phyloP scores from a whole-genome alignment of 2,797 vertebrate species.

The Myotis vivesi region DNA sequence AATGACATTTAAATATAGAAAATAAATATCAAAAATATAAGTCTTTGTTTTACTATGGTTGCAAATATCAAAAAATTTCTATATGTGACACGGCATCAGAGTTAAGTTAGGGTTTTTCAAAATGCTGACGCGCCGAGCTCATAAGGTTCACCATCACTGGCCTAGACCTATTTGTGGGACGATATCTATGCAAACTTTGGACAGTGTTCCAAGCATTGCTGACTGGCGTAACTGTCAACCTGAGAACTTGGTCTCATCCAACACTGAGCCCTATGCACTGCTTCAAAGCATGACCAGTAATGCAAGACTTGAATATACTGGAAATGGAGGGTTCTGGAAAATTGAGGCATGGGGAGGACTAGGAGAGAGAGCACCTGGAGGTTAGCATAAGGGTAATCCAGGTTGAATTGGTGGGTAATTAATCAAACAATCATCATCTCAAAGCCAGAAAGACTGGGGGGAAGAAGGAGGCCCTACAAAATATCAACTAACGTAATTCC shows the following conservation, averaged over 20 bases:
- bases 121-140: too few relatives aligned
- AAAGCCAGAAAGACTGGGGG: not conserved
- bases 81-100: too few relatives aligned
- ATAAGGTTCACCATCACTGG: too few relatives aligned
- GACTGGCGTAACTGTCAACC: not conserved
- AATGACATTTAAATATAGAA: too few relatives aligned
- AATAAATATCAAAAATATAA: too few relatives aligned
- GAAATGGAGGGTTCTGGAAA: not conserved
- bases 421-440: not conserved
- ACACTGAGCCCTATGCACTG: not conserved
- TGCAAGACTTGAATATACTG: not conserved
- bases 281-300: not conserved
- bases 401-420: not conserved
- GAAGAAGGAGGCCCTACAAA: not conserved
- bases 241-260: not conserved
- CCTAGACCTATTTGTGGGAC: not conserved
- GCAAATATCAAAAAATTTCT: too few relatives aligned
- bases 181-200: not conserved
- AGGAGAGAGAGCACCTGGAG: not conserved
- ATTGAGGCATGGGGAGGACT: not conserved
- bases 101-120: too few relatives aligned
- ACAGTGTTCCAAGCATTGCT: not conserved
- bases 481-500: not conserved
- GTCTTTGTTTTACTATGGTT: too few relatives aligned
- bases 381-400: not conserved